Evolutionary conservation across 1,140 invertebrate species (phyloP).

Genomic region (Trigoniulus corallinus): DNA sequence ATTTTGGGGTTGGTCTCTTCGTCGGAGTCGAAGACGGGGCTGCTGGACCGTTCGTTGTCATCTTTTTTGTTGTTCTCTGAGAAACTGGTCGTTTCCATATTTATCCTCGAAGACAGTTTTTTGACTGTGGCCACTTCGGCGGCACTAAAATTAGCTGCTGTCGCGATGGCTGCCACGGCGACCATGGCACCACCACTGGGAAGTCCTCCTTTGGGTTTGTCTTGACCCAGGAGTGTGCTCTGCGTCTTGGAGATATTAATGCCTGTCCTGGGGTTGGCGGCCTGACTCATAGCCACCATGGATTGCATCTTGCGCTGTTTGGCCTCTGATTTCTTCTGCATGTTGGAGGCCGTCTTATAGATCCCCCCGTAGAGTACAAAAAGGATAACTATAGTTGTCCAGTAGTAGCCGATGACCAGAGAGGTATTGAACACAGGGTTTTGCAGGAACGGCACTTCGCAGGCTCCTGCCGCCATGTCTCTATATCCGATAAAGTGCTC

Average conservation of each 20-base stretch:
- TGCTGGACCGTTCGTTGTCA: constrained; percentile 73
- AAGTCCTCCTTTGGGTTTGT: constrained; percentile 37
- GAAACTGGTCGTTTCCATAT: constrained; percentile 16
- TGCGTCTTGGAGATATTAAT: constrained; percentile 18
- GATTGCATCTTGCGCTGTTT: constrained; percentile 88
- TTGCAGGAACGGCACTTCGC: constrained; percentile 94
- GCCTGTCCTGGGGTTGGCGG: constrained; percentile 35
- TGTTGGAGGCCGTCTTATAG: constrained; percentile 93
- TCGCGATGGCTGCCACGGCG: neutral
- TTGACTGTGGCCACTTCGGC: constrained; percentile 30
- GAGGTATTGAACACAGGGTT: constrained; percentile 95
- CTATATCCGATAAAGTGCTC: constrained; percentile 89
- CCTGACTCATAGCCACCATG: constrained; percentile 73
- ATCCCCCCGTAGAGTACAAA: constrained; percentile 93
- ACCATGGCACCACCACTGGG: constrained; percentile 1
- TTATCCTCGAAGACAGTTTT: constrained; percentile 35
- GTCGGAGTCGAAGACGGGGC: constrained; percentile 89
- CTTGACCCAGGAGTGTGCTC: constrained; percentile 47
- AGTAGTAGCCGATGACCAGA: constrained; percentile 96
- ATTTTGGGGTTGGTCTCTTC: constrained; percentile 41
- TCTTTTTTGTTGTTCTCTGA: constrained; percentile 15
- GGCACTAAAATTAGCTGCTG: neutral
- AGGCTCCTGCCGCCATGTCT: constrained; percentile 70
- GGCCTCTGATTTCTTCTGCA: constrained; percentile 93
- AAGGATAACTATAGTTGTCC: constrained; percentile 83